A percentile compares a stretch with the other conserved stretches of the same genome.
Evolutionary conservation across 2,888 invertebrate genomes (phyloP).

Genomic region (Pediacus dermestoides): DNA sequence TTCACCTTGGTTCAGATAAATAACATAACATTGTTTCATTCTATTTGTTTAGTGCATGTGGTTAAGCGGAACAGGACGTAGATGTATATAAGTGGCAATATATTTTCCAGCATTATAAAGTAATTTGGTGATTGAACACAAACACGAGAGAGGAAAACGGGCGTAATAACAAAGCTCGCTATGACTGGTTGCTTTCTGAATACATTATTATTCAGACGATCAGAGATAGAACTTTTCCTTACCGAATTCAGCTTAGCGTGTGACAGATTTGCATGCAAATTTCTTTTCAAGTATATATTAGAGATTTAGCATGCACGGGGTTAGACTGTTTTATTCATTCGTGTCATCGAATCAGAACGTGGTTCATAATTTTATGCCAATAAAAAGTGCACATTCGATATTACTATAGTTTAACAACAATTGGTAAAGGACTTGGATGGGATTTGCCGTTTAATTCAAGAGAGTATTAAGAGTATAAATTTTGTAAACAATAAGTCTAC

Average conservation of each 20-base stretch:
- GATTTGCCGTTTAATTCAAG: no score
- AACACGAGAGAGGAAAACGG: constrained; percentile 35
- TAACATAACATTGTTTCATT: no score
- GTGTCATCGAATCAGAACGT: constrained; percentile 20
- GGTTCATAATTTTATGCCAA: no score
- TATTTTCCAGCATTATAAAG: constrained; percentile 38
- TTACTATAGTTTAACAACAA: no score
- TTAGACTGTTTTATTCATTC: constrained; percentile 31
- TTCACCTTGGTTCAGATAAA: no score
- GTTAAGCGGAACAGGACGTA: no score
- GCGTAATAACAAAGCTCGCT: constrained; percentile 36
- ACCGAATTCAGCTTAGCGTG: constrained; percentile 46
- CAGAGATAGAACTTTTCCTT: constrained; percentile 48
- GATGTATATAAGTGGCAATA: constrained; percentile 24
- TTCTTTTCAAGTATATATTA: constrained; percentile 48
- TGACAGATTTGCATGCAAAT: constrained; percentile 50
- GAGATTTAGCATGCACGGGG: constrained; percentile 41
- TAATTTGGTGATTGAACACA: constrained; percentile 42
- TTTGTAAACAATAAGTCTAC: no score
- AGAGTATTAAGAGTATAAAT: no score
- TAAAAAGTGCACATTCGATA: no score
- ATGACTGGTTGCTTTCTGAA: constrained; percentile 41
- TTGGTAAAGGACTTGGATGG: no score
- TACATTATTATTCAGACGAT: constrained; percentile 48
- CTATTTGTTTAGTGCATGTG: no score